A percentile compares a stretch with the other conserved stretches of the same genome.
phyloP scores from a whole-genome alignment of 2,888 invertebrate species.

The Sinopyrophorus schimmeli region DNA sequence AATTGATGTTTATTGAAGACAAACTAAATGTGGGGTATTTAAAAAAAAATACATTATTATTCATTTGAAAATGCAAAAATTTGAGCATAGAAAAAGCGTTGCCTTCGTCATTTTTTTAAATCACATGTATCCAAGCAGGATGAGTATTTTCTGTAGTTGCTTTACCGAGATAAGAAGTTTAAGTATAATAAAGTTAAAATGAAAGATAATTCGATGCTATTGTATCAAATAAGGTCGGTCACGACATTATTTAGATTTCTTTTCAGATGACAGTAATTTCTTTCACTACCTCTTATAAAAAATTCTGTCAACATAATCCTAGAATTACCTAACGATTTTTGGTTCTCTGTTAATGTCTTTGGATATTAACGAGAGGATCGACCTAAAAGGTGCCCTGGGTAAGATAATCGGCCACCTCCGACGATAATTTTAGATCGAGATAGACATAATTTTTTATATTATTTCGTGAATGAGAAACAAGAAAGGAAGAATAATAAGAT shows the following conservation, averaged over 20 bases:
- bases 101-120: too few relatives aligned
- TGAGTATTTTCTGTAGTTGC: too few relatives aligned
- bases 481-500: not conserved
- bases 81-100: too few relatives aligned
- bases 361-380: conserved; percentile 14
- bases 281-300: not conserved
- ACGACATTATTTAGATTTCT: conserved; percentile 15
- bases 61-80: too few relatives aligned
- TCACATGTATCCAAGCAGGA: too few relatives aligned
- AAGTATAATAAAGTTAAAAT: conserved; percentile 2
- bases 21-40: too few relatives aligned
- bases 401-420: conserved; percentile 15
- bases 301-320: not conserved
- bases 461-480: conserved; percentile 12
- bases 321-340: conserved; percentile 3
- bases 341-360: conserved; percentile 8
- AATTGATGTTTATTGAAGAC: too few relatives aligned
- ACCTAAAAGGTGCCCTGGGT: conserved; percentile 10
- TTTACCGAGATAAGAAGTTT: too few relatives aligned
- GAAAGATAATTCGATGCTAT: conserved; percentile 11
- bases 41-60: too few relatives aligned
- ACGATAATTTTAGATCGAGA: conserved; percentile 7
- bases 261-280: conserved; percentile 12
- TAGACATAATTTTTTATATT: conserved; percentile 15
- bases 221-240: conserved; percentile 11